These are phyloP conservation scores for Daphoenositta chrysoptera DNA, from an alignment of 2,113 vertebrate species.

Conservation along the genomic window DNA sequence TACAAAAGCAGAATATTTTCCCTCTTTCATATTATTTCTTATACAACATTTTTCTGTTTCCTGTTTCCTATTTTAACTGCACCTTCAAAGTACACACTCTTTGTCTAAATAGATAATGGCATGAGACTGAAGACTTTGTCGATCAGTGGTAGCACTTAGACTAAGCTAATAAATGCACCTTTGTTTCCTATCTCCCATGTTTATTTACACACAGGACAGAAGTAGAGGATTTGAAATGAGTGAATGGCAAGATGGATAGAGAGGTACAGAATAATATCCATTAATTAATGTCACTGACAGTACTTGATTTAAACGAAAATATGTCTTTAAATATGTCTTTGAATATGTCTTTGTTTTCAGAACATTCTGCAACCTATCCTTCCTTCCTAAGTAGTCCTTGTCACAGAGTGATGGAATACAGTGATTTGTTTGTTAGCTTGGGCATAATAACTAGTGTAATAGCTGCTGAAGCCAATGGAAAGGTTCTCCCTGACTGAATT, in stretches of 20 bases:
- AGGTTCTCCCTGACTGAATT: not conserved
- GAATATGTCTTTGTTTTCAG: not conserved
- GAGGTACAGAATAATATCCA: not conserved
- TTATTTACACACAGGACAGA: not conserved
- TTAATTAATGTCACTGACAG: not conserved
- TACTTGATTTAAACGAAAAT: not conserved
- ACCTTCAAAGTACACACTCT: not conserved
- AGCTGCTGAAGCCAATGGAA: not conserved
- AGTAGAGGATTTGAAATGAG: not conserved
- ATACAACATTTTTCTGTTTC: not conserved
- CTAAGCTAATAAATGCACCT: not conserved
- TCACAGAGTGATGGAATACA: not conserved
- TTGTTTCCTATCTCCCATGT: not conserved
- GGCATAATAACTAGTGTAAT: not conserved
- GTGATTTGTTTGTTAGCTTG: not conserved
- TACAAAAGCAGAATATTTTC: not conserved
- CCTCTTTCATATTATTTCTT: not conserved
- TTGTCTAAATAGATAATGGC: not conserved
- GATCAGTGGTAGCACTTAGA: not conserved
- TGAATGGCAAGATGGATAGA: not conserved
- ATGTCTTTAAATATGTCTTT: not conserved
- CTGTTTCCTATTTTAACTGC: not conserved
- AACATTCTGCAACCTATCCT: not conserved
- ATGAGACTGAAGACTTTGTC: accelerated
- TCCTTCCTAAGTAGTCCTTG: not conserved